Conservation (phyloP, 2,888 invertebrate genomes). For the Ichneumoninae sp. region DNA sequence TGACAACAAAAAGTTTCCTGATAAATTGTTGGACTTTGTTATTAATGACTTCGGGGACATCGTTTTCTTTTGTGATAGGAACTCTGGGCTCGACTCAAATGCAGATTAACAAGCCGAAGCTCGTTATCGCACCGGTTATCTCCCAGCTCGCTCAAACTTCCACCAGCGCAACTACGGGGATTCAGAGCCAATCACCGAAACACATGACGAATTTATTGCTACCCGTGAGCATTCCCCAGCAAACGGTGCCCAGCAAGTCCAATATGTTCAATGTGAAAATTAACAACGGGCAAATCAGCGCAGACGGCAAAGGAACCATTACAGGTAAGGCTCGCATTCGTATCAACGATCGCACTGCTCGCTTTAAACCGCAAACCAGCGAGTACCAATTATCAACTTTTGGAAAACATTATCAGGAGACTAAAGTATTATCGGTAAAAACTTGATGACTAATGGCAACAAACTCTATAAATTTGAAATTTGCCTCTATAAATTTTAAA, state of each 20-base stretch:
- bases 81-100: conserved; percentile 77
- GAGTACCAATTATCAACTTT: background rate
- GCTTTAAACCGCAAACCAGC: background rate
- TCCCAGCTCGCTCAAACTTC: conserved; percentile 79
- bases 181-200: conserved; percentile 77
- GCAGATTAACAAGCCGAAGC: conserved; percentile 79
- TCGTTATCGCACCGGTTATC: conserved; percentile 81
- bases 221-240: conserved; percentile 81
- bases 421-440: background rate
- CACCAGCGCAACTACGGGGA: conserved; percentile 73
- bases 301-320: conserved; percentile 87
- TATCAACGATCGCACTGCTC: background rate
- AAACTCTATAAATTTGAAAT: background rate
- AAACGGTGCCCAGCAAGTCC: conserved; percentile 84
- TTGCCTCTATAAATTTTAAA: background rate
- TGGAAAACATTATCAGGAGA: background rate
- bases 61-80: conserved; percentile 64
- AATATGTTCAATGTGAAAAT: conserved; percentile 89
- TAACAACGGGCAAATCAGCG: conserved; percentile 88
- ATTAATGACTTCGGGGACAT: background rate
- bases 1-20: background rate
- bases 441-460: background rate
- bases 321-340: conserved; percentile 85
- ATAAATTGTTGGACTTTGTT: background rate
- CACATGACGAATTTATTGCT: conserved; percentile 82